phyloP scores from a whole-genome alignment of 2,113 vertebrate genomes.

The Corythaixoides concolor region DNA sequence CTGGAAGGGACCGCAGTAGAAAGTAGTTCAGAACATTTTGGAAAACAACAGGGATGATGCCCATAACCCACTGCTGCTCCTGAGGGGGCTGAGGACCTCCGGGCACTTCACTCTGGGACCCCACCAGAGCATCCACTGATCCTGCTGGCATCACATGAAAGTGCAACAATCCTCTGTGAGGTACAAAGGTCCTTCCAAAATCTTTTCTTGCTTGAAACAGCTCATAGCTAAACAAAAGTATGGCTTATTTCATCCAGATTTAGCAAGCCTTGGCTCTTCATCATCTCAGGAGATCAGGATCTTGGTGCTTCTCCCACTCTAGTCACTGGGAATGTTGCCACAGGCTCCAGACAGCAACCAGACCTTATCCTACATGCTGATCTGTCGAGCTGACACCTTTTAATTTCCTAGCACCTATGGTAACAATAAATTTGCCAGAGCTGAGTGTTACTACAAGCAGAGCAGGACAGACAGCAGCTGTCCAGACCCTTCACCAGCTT shows the following conservation, averaged over 20 bases:
- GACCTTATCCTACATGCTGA: not conserved
- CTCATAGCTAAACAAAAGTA: not conserved
- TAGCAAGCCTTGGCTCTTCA: not conserved
- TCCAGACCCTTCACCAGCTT: too few relatives aligned
- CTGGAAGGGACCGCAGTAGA: not conserved
- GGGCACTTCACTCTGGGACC: not conserved
- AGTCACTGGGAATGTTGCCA: not conserved
- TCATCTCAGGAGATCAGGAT: not conserved
- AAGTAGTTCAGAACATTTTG: not conserved
- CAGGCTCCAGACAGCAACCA: not conserved
- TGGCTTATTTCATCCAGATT: not conserved
- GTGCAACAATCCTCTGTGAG: not conserved
- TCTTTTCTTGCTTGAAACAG: not conserved
- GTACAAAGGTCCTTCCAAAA: not conserved
- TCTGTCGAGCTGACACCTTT: not conserved
- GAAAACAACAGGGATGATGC: not conserved
- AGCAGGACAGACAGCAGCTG: not conserved
- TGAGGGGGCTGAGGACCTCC: not conserved
- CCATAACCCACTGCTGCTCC: not conserved
- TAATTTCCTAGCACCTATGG: not conserved
- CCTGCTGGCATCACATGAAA: constrained; percentile 14
- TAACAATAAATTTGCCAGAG: not conserved
- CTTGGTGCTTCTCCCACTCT: not conserved
- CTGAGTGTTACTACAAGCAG: not conserved
- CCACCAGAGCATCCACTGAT: not conserved